phyloP scores from a whole-genome alignment of 2,797 vertebrate genomes.

The Cossypha niveicapilla region DNA sequence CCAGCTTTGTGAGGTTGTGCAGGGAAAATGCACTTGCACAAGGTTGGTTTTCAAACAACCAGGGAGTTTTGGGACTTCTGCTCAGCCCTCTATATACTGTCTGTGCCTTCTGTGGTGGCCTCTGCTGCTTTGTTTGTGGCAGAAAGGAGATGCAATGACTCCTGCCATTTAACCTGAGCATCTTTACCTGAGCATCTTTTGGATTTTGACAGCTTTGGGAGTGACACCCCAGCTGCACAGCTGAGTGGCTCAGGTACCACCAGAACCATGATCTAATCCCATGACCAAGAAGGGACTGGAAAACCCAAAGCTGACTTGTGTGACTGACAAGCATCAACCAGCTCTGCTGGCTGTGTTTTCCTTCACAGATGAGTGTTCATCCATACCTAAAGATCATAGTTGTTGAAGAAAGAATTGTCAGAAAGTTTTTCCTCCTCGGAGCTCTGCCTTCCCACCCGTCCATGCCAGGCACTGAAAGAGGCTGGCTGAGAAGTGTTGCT shows the following conservation, averaged over 20 bases:
- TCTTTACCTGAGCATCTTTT: no score
- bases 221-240: not conserved
- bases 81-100: not conserved
- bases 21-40: not conserved
- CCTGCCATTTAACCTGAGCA: not conserved
- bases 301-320: not conserved
- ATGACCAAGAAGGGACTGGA: fast-evolving
- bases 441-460: not conserved
- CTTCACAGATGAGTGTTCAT: not conserved
- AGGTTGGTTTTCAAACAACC: not conserved
- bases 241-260: not conserved
- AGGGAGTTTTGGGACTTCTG: not conserved
- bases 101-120: not conserved
- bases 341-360: not conserved
- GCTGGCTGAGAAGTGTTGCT: fast-evolving
- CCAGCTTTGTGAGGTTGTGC: not conserved
- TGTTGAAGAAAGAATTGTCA: not conserved
- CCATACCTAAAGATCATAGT: not conserved
- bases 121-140: not conserved
- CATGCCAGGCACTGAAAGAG: fast-evolving
- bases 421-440: not conserved
- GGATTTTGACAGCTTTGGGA: not conserved
- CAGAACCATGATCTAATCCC: not conserved
- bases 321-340: not conserved
- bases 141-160: not conserved